Evolutionary conservation across 2,113 vertebrate genomes (phyloP).

Genomic region (Megaptera novaeangliae): DNA sequence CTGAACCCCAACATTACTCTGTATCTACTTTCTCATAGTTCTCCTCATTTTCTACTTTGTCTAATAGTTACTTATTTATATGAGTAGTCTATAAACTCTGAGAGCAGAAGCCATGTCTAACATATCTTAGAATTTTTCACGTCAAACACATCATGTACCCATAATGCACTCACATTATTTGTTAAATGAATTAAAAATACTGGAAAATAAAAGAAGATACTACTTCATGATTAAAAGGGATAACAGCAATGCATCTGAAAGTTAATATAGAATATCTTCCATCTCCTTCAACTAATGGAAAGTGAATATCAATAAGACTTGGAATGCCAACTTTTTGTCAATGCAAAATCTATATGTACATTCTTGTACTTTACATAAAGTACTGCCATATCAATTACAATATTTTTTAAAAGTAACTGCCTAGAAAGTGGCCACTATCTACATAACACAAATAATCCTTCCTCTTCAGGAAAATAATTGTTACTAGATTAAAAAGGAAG

Average conservation of each 20-base stretch:
- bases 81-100: background rate
- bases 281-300: conserved; percentile 6
- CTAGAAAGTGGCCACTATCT: background rate
- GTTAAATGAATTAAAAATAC: conserved; percentile 8
- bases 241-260: background rate
- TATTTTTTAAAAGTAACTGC: background rate
- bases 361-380: background rate
- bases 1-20: background rate
- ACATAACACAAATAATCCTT: background rate
- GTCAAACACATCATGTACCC: background rate
- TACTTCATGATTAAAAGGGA: background rate
- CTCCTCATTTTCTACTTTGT: background rate
- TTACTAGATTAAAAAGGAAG: background rate
- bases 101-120: background rate
- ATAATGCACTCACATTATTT: background rate
- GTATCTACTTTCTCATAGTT: background rate
- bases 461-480: background rate
- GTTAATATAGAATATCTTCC: background rate
- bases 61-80: background rate
- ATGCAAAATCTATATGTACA: background rate
- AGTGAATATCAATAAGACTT: background rate
- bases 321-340: conserved; percentile 9
- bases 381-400: background rate
- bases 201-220: background rate
- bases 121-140: background rate